These are phyloP conservation scores for Drosophila guanche DNA, from an alignment of 1,140 invertebrate genomes.

Conservation along the genomic window DNA sequence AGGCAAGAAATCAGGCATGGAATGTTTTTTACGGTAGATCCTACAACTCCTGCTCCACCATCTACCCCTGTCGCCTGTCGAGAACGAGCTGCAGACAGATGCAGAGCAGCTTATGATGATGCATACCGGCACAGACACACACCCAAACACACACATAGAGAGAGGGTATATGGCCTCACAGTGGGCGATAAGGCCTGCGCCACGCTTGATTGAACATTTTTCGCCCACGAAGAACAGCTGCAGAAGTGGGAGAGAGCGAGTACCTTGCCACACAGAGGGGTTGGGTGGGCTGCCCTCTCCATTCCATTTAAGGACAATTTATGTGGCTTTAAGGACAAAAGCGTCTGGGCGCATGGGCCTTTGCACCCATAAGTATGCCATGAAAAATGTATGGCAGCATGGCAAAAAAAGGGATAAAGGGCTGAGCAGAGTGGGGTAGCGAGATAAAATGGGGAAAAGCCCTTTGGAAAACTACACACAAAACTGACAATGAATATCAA, in stretches of 20 bases:
- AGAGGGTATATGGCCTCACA: constrained; percentile 10
- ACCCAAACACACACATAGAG: constrained; percentile 1
- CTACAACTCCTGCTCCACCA: too few relatives aligned
- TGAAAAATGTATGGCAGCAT: constrained; percentile 58
- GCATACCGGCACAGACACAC: constrained; percentile 20
- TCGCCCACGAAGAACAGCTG: constrained; percentile 42
- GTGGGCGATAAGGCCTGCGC: constrained; percentile 48
- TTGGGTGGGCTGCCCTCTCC: neutral
- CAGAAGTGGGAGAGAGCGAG: constrained; percentile 14
- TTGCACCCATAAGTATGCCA: constrained; percentile 75
- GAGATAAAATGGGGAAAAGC: neutral
- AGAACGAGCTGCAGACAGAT: constrained; percentile 26
- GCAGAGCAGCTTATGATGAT: constrained; percentile 50
- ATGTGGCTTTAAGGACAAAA: constrained; percentile 69
- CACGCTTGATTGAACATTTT: constrained; percentile 67
- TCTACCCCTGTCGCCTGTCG: neutral
- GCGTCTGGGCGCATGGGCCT: constrained; percentile 41
- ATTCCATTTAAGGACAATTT: constrained; percentile 48
- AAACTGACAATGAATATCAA: constrained; percentile 71
- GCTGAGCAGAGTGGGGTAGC: neutral
- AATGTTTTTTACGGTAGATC: constrained; percentile 46
- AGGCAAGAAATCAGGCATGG: constrained; percentile 61
- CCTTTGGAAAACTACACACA: constrained; percentile 46
- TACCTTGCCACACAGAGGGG: constrained; percentile 19
- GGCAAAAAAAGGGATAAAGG: constrained; percentile 39